These are phyloP conservation scores for Callopanchax toddi DNA, from an alignment of 2,113 vertebrate genomes.

Conservation along the genomic window DNA sequence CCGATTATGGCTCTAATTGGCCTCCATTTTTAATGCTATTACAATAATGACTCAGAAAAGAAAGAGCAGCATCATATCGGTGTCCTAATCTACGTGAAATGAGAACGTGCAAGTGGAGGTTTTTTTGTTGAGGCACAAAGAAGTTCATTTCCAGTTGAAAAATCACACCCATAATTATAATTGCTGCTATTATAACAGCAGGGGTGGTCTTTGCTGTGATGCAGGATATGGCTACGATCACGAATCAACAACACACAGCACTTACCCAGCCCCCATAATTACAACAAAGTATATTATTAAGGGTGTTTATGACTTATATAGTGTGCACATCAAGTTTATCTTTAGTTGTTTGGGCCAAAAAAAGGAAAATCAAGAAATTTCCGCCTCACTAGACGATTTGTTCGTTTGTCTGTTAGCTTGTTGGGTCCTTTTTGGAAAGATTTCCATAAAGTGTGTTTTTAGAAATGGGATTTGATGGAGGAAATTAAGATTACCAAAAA, in stretches of 20 bases:
- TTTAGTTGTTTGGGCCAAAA: background rate
- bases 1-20: slow-evolving; percentile 39
- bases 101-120: slow-evolving; percentile 8
- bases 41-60: slow-evolving; percentile 7
- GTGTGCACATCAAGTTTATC: background rate
- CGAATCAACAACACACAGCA: slow-evolving; percentile 3
- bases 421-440: too few relatives aligned
- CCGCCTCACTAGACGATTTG: too few relatives aligned
- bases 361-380: background rate
- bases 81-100: background rate
- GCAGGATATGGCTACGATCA: slow-evolving; percentile 11
- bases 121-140: slow-evolving; percentile 21
- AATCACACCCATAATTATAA: slow-evolving; percentile 42
- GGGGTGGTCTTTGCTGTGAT: slow-evolving; percentile 13
- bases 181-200: slow-evolving; percentile 38
- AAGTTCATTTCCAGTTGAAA: slow-evolving; percentile 31
- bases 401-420: too few relatives aligned
- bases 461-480: too few relatives aligned
- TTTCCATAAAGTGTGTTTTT: too few relatives aligned
- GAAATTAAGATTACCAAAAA: too few relatives aligned
- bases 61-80: slow-evolving; percentile 14
- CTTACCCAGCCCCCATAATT: background rate
- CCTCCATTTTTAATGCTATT: slow-evolving; percentile 29
- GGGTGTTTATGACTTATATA: slow-evolving; percentile 3
- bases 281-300: slow-evolving; percentile 8